Evolutionary conservation across 2,888 invertebrate genomes (phyloP), one percentile per base, ranked within the genome.

Genomic region (Habroteleia sp.): DNA sequence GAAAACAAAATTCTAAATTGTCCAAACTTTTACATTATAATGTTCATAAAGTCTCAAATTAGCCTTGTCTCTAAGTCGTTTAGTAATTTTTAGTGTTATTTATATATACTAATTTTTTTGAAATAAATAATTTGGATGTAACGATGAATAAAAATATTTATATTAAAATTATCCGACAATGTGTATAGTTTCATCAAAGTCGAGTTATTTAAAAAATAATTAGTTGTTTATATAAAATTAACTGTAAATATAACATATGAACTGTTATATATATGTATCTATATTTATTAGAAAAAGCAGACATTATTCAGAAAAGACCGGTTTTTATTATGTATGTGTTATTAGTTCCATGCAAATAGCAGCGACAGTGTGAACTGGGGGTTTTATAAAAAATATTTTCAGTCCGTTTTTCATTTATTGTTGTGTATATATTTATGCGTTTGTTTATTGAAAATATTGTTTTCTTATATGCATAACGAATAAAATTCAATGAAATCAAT

Each of bases 391-490:
- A 58, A 41, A 52, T 60, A 14, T 52, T n/a, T n/a, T 65, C 35
- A 65, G 52, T 39, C 54, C 23, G 48, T 33, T 58, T 58, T 68
- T 50, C n/a, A 41, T 58, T 68, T 66, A 54, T 66, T 41, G 31
- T 68, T 68, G 58, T 68, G 50, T 68, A 68, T 58, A 68, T 68
- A 68, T 58, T 68, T 50, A 58, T 68, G 42, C 48, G 37, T 58
- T 58, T 68, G 68, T 68, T 69, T 44, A 48, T 69, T 44, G 13
- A 58, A 44, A 48, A 20, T 37, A 60, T 60, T 48, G 60, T 69
- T 69, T 69, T 60, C 69, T 69, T 60, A 69, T 69, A 52, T 10
- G 56, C 56, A 52, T 60, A 42, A 60, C 68, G 35, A 69, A 69
- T 69, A 69, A 58, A 68, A 48, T 42, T 56, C 48, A 68, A 25